These are phyloP conservation scores for Sepiola atlantica DNA, from an alignment of 2,888 invertebrate genomes.

Conservation along the genomic window DNA sequence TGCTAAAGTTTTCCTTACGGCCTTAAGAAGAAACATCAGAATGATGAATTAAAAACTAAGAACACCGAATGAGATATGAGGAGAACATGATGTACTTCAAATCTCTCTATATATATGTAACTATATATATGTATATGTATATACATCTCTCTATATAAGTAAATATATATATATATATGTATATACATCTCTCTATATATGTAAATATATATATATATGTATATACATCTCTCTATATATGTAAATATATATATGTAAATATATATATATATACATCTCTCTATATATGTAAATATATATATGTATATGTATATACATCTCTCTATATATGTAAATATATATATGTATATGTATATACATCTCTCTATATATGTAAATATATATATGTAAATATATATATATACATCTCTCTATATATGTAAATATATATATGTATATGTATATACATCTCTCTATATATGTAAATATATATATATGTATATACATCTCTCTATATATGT, in stretches of 20 bases:
- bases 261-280: neutral
- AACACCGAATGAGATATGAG: too few relatives aligned
- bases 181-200: neutral
- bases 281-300: neutral
- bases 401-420: neutral
- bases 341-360: neutral
- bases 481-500: neutral
- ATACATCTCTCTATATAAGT: too few relatives aligned
- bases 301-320: neutral
- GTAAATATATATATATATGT: neutral
- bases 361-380: neutral
- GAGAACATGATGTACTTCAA: too few relatives aligned
- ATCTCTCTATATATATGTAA: neutral
- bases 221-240: neutral
- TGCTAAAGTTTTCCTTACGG: too few relatives aligned
- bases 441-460: conserved; percentile 24
- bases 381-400: conserved; percentile 38
- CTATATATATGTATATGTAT: too few relatives aligned
- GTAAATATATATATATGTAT: conserved; percentile 36
- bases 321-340: neutral
- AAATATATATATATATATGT: neutral
- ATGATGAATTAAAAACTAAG: too few relatives aligned
- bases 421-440: conserved; percentile 38
- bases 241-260: neutral
- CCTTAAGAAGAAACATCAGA: too few relatives aligned